Evolutionary conservation across 1,140 invertebrate species (phyloP).

Genomic region (Ectropis grisescens): DNA sequence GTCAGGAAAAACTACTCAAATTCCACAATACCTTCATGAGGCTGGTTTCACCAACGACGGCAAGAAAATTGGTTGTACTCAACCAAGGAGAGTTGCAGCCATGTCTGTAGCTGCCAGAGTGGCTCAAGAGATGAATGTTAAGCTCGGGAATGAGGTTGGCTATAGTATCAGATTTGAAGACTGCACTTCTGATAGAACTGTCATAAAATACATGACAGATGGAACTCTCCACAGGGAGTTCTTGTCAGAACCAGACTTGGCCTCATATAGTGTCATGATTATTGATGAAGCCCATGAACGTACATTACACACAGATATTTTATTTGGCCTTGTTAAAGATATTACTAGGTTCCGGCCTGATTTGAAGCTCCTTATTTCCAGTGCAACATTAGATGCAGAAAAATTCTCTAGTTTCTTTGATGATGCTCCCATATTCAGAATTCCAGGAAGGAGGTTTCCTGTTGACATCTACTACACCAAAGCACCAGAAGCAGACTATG

Average conservation of each 20-base stretch:
- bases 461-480: constrained; percentile 99
- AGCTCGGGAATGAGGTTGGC: constrained; percentile 98
- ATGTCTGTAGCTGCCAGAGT: constrained; percentile 99
- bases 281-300: constrained; percentile 99
- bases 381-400: constrained; percentile 97
- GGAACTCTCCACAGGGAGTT: constrained; percentile 98
- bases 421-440: constrained; percentile 97
- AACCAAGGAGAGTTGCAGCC: constrained; percentile 96
- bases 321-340: constrained; percentile 99
- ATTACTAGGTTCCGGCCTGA: constrained; percentile 95
- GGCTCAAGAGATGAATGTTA: constrained; percentile 99
- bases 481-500: constrained; percentile 98
- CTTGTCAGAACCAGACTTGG: constrained; percentile 95
- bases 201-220: constrained; percentile 99
- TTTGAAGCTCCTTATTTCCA: constrained; percentile 96
- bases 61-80: constrained; percentile 94
- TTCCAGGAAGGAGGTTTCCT: constrained; percentile 90
- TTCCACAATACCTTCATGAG: constrained; percentile 97
- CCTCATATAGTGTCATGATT: constrained; percentile 97
- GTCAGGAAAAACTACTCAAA: constrained; percentile 98
- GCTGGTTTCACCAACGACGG: constrained; percentile 88
- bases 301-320: constrained; percentile 97
- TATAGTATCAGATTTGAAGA: constrained; percentile 99
- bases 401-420: constrained; percentile 99
- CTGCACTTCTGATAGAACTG: constrained; percentile 95